Percentiles rank a stretch among this genome's conserved stretches.
These are phyloP conservation scores for Semicossyphus pulcher DNA, from an alignment of 2,113 vertebrate species.

Conservation along the genomic window DNA sequence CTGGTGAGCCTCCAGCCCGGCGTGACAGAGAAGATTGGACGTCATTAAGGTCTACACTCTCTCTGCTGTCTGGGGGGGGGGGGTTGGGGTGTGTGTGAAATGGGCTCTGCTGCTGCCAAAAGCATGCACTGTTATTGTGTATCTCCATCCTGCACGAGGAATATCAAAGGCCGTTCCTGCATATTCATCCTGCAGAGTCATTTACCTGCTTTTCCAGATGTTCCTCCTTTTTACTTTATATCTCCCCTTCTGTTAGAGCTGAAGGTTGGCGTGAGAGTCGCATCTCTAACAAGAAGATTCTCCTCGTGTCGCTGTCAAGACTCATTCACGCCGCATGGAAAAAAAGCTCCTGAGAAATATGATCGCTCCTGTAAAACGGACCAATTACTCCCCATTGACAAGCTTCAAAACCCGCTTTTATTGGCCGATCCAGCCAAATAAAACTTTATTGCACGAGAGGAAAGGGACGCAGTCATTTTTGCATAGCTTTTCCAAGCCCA, in stretches of 20 bases:
- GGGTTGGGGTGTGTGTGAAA: conserved; percentile 58
- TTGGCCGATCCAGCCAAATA: conserved; percentile 99
- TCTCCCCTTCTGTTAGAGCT: conserved; percentile 37
- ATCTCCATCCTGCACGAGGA: conserved; percentile 64
- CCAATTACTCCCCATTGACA: conserved; percentile 98
- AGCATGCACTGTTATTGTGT: conserved; percentile 64
- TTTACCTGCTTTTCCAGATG: conserved; percentile 66
- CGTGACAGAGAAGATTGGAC: conserved; percentile 83
- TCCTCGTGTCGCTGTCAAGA: conserved; percentile 88
- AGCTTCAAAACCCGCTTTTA: conserved; percentile 96
- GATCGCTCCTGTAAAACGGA: conserved; percentile 97
- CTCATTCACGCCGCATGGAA: conserved; percentile 88
- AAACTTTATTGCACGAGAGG: conserved; percentile 96
- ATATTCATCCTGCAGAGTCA: conserved; percentile 58
- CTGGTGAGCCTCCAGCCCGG: conserved; percentile 73
- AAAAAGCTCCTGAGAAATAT: conserved; percentile 93
- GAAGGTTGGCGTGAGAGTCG: conserved; percentile 42
- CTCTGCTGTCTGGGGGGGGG: conserved; percentile 53
- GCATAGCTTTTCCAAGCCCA: conserved; percentile 93
- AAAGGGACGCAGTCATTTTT: conserved; percentile 93
- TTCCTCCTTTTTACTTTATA: conserved; percentile 28
- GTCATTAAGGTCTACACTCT: conserved; percentile 76
- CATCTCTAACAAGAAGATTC: conserved; percentile 52
- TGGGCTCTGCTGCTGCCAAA: conserved; percentile 75
- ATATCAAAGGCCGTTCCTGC: conserved; percentile 58